These are phyloP conservation scores for Takifugu rubripes DNA, from an alignment of 2,797 vertebrate species.

Conservation along the genomic window DNA sequence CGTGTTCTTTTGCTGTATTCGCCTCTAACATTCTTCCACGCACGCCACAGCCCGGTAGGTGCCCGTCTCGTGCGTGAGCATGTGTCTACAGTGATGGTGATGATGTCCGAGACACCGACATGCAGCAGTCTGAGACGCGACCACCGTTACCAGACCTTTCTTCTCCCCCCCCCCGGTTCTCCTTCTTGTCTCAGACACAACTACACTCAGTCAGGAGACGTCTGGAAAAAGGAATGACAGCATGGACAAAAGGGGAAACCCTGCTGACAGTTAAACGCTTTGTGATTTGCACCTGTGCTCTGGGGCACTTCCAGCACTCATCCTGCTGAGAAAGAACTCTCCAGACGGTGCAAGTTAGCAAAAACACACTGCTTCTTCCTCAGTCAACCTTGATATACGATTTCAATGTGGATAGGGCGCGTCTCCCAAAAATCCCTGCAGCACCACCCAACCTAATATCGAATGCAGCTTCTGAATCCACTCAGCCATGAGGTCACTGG, in stretches of 20 bases:
- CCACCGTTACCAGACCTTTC: constrained; percentile 2
- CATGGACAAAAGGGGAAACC: constrained; percentile 1
- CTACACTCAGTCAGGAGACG: constrained; percentile 37
- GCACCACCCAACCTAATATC: constrained; percentile 1
- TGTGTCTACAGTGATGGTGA: constrained; percentile 2
- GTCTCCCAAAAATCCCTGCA: constrained; percentile 20
- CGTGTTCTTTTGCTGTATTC: neutral
- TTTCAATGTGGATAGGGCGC: constrained; percentile 26
- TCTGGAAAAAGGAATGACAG: constrained; percentile 16
- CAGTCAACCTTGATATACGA: constrained; percentile 27
- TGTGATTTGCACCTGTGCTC: constrained; percentile 1
- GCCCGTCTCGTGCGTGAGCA: neutral
- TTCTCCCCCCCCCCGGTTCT: too few species aligned
- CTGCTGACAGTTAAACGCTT: neutral
- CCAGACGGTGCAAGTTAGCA: too few species aligned
- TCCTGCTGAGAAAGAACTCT: too few species aligned
- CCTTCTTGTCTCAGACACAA: too few species aligned
- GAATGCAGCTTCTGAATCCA: too few species aligned
- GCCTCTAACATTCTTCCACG: constrained; percentile 4
- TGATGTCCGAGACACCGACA: constrained; percentile 15
- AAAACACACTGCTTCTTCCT: constrained; percentile 22
- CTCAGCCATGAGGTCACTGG: too few species aligned
- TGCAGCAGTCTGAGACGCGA: constrained; percentile 24
- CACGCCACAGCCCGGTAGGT: neutral
- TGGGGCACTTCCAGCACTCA: neutral